phyloP scores from a whole-genome alignment of 2,888 invertebrate species.

The Nomada fabriciana region DNA sequence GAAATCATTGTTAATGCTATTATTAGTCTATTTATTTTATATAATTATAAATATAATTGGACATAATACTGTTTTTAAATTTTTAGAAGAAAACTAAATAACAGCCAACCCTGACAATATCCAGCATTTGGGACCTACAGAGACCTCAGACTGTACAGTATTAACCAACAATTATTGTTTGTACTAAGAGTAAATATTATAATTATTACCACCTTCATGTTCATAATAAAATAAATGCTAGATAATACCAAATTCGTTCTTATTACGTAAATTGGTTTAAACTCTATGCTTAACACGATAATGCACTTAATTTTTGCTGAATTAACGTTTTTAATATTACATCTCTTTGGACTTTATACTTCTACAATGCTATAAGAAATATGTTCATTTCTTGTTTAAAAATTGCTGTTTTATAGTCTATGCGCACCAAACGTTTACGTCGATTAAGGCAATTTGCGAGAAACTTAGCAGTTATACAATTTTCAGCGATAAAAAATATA shows the following conservation, averaged over 20 bases:
- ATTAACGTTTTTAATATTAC: constrained; percentile 17
- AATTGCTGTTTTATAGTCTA: constrained; percentile 38
- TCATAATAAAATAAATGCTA: constrained; percentile 84
- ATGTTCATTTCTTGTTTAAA: constrained; percentile 24
- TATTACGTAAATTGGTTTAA: constrained; percentile 67
- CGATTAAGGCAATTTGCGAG: constrained; percentile 21
- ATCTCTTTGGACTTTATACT: constrained; percentile 37
- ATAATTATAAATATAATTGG: constrained; percentile 63
- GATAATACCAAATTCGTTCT: constrained; percentile 82
- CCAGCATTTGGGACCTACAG: constrained; percentile 79
- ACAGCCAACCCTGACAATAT: constrained; percentile 83
- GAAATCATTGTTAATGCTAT: constrained; percentile 21
- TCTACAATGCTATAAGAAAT: constrained; percentile 41
- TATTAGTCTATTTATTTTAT: constrained; percentile 60
- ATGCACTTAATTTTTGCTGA: constrained; percentile 69
- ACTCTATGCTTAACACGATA: constrained; percentile 71
- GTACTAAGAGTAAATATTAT: constrained; percentile 83
- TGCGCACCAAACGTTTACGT: constrained; percentile 29
- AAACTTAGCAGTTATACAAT: constrained; percentile 26
- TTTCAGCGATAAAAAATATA: constrained; percentile 20
- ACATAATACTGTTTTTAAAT: constrained; percentile 70
- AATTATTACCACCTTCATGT: constrained; percentile 82
- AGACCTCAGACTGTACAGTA: constrained; percentile 84
- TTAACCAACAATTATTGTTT: constrained; percentile 84
- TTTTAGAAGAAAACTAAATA: constrained; percentile 83